These are phyloP conservation scores for Myathropa florea DNA, from an alignment of 2,888 invertebrate genomes.

Conservation along the genomic window DNA sequence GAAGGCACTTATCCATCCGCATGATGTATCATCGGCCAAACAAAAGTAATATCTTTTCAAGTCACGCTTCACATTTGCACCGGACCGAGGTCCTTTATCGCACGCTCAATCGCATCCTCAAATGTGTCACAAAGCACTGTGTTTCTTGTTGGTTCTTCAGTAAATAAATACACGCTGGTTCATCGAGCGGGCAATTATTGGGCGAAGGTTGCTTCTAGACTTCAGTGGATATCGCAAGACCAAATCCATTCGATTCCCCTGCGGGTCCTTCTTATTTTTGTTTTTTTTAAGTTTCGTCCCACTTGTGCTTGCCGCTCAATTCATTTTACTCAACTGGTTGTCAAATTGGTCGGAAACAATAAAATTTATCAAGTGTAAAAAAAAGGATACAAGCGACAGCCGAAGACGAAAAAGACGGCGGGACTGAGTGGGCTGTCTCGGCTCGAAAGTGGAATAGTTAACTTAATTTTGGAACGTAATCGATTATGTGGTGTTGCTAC, in stretches of 20 bases:
- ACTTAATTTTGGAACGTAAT: slow-evolving; percentile 56
- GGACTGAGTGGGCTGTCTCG: not conserved
- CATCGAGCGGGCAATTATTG: slow-evolving; percentile 53
- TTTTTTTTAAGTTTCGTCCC: slow-evolving; percentile 6
- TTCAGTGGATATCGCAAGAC: not conserved
- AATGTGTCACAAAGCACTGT: slow-evolving; percentile 42
- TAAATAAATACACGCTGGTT: slow-evolving; percentile 56
- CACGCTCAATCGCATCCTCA: slow-evolving; percentile 60
- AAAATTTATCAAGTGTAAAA: slow-evolving; percentile 67
- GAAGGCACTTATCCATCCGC: not conserved
- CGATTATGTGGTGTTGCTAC: slow-evolving; percentile 43
- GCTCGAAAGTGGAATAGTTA: slow-evolving; percentile 41
- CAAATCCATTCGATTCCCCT: not conserved
- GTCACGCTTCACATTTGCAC: slow-evolving; percentile 60
- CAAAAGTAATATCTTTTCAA: slow-evolving; percentile 37
- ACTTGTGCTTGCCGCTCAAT: slow-evolving; percentile 34
- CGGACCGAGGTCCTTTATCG: slow-evolving; percentile 19
- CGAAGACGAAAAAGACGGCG: not conserved
- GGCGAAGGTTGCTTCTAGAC: slow-evolving; percentile 15
- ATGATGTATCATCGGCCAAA: not conserved
- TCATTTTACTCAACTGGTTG: slow-evolving; percentile 61
- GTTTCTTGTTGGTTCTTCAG: slow-evolving; percentile 27
- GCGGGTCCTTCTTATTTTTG: not conserved
- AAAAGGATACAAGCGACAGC: slow-evolving; percentile 43
- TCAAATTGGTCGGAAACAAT: slow-evolving; percentile 69